Conservation (phyloP, 2,113 vertebrate species). For the Lasiurus borealis region DNA sequence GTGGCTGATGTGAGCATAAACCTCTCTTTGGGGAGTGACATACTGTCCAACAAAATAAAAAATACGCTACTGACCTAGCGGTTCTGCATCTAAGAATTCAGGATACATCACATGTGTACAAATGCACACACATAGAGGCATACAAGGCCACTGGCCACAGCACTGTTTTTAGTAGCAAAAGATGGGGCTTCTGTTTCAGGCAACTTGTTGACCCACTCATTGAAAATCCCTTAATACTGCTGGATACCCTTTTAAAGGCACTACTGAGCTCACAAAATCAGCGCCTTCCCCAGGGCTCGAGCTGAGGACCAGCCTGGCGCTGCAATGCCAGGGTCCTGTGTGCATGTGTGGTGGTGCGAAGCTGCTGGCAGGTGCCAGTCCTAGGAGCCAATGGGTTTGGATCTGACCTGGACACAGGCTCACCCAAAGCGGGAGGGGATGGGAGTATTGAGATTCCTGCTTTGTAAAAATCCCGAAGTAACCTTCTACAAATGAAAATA, state of each 20-base stretch:
- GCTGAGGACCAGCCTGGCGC: neutral
- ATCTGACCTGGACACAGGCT: neutral
- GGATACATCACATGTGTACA: no score
- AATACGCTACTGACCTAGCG: neutral
- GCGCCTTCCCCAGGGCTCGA: neutral
- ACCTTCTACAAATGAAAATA: neutral
- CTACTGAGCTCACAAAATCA: neutral
- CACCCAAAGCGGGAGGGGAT: neutral
- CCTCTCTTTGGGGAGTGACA: neutral
- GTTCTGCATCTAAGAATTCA: neutral
- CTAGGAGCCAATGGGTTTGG: no score
- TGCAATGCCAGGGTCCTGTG: no score
- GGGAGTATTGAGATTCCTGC: fast-evolving
- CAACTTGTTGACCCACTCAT: neutral
- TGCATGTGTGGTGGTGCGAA: fast-evolving
- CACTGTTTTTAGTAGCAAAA: neutral
- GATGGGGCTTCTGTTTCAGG: neutral
- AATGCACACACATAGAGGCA: neutral
- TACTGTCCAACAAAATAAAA: neutral
- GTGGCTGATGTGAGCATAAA: neutral
- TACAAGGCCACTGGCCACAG: neutral
- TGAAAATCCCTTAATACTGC: neutral
- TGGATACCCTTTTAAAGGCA: neutral
- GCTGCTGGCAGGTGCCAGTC: neutral
- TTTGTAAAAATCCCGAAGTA: neutral